A percentile compares a stretch with the other conserved stretches of the same genome.
Evolutionary conservation across 2,888 invertebrate genomes (phyloP).

Genomic region (Corythucha ciliata): DNA sequence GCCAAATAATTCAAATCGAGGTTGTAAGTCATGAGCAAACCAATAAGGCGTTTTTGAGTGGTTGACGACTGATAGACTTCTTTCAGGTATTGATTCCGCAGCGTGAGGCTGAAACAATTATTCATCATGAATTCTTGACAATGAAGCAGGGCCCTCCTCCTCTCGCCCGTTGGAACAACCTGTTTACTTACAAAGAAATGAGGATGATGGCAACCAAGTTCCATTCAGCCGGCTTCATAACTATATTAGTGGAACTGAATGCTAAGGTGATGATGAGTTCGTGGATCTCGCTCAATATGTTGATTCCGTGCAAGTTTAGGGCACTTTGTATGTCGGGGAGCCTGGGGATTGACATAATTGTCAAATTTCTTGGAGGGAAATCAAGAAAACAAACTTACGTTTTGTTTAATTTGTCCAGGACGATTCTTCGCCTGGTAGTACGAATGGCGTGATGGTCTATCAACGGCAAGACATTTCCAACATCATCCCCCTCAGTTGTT

Average conservation of each 20-base stretch:
- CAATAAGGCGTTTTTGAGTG: slow-evolving; percentile 22
- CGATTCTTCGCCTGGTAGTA: slow-evolving; percentile 57
- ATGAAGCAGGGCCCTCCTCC: not conserved
- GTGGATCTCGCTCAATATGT: slow-evolving; percentile 38
- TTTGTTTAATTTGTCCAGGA: slow-evolving; percentile 56
- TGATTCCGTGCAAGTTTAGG: slow-evolving; percentile 43
- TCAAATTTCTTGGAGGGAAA: not conserved
- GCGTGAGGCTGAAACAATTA: slow-evolving; percentile 21
- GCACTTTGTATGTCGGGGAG: slow-evolving; percentile 50
- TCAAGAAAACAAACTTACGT: slow-evolving; percentile 42
- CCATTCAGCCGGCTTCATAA: slow-evolving; percentile 64
- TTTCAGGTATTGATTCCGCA: slow-evolving; percentile 21
- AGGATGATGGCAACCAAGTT: slow-evolving; percentile 58
- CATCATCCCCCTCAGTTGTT: slow-evolving; percentile 35
- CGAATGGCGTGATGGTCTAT: slow-evolving; percentile 58
- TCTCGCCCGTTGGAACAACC: not conserved
- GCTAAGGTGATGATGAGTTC: slow-evolving; percentile 54
- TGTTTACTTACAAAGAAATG: slow-evolving; percentile 53
- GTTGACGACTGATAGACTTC: slow-evolving; percentile 17
- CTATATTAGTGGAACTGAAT: slow-evolving; percentile 59
- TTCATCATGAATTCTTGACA: not conserved
- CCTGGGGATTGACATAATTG: slow-evolving; percentile 34
- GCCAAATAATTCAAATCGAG: slow-evolving; percentile 21
- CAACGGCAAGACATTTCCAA: slow-evolving; percentile 50
- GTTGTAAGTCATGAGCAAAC: slow-evolving; percentile 24